Percentiles rank a stretch among this genome's conserved stretches.
Evolutionary conservation across 2,797 vertebrate species (phyloP).

Genomic region (Steatocranus sp.): DNA sequence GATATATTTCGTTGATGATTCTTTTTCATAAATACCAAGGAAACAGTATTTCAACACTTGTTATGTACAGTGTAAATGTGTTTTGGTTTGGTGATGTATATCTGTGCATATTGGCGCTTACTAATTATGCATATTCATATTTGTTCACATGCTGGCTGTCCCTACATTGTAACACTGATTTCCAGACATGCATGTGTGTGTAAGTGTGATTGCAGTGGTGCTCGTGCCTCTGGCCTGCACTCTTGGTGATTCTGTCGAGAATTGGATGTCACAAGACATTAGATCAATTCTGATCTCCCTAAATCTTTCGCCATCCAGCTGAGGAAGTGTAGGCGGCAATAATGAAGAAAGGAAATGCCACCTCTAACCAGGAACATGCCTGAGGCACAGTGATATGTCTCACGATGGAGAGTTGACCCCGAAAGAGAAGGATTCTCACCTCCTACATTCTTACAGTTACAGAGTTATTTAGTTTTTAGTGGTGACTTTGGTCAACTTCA

Average conservation of each 20-base stretch:
- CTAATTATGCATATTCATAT: conserved; percentile 20
- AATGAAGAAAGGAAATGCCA: conserved; percentile 64
- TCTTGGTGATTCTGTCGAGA: conserved; percentile 47
- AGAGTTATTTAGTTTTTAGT: neutral
- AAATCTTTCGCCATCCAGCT: conserved; percentile 57
- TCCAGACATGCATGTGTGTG: neutral
- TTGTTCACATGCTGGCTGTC: conserved; percentile 5
- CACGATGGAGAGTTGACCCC: conserved; percentile 28
- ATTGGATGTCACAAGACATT: conserved; percentile 55
- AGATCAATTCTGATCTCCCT: conserved; percentile 62
- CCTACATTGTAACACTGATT: conserved; percentile 11
- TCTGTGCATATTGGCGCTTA: neutral
- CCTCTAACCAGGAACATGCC: conserved; percentile 59
- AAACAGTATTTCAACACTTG: neutral
- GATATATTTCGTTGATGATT: neutral
- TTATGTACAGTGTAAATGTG: neutral
- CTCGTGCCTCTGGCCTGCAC: conserved; percentile 35
- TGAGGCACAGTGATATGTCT: conserved; percentile 13
- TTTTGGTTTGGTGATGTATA: neutral
- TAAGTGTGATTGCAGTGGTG: neutral
- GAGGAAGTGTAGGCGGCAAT: conserved; percentile 53
- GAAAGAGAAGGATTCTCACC: conserved; percentile 19
- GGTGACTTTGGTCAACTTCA: neutral
- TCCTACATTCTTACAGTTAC: conserved; percentile 19
- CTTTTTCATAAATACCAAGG: neutral